A percentile compares a stretch with the other conserved stretches of the same genome.
Conservation (phyloP, 2,113 vertebrate species). For the Oenanthe melanoleuca region DNA sequence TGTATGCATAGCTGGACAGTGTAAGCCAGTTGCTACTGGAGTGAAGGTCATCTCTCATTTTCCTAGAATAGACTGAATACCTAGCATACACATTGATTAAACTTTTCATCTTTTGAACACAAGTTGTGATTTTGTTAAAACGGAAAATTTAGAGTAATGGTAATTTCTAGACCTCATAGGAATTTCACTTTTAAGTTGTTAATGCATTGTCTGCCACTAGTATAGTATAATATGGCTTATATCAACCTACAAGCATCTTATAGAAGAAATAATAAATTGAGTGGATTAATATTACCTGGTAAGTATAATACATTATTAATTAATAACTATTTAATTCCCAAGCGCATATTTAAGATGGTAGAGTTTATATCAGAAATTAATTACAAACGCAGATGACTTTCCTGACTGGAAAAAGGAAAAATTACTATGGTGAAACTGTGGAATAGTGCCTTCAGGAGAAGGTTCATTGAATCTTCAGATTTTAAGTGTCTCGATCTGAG, state of each 20-base stretch:
- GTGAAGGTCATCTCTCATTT: constrained; percentile 77
- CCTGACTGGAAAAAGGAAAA: background rate
- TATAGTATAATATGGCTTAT: background rate
- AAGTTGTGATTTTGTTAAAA: constrained; percentile 55
- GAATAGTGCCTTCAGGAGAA: background rate
- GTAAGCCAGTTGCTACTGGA: constrained; percentile 66
- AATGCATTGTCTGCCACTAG: background rate
- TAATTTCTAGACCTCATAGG: background rate
- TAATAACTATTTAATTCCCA: background rate
- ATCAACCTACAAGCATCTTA: background rate
- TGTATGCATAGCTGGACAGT: constrained; percentile 57
- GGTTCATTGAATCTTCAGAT: background rate
- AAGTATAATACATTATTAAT: background rate
- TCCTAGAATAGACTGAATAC: constrained; percentile 74
- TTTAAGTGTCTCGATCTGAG: background rate
- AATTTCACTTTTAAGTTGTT: background rate
- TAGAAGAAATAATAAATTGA: background rate
- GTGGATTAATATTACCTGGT: background rate
- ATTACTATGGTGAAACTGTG: background rate
- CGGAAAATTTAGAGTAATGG: background rate
- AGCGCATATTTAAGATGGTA: background rate
- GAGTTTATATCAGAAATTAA: background rate
- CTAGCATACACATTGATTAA: constrained; percentile 38
- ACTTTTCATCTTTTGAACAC: constrained; percentile 8
- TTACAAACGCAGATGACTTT: background rate